Conservation (phyloP, 2,888 invertebrate genomes). For the Schrankia costaestrigalis region DNA sequence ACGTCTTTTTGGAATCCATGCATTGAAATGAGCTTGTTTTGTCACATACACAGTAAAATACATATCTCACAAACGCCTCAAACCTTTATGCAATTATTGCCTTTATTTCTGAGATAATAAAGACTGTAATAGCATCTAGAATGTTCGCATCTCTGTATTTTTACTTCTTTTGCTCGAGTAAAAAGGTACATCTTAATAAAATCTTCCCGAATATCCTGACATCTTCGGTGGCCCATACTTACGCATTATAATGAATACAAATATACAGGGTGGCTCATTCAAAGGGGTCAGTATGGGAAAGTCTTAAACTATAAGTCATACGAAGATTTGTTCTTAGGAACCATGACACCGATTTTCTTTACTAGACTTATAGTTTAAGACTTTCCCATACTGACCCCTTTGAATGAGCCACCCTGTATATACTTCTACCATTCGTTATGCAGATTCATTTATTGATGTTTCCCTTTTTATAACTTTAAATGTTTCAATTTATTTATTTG, state of each 20-base stretch:
- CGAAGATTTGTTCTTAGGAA: too few species aligned
- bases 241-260: slow-evolving; percentile 45
- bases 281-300: neutral
- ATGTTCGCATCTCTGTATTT: too few species aligned
- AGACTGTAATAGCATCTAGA: slow-evolving; percentile 12
- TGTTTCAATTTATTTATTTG: too few species aligned
- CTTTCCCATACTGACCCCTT: too few species aligned
- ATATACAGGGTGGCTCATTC: slow-evolving; percentile 20
- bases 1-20: slow-evolving; percentile 12
- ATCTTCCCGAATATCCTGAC: slow-evolving; percentile 36
- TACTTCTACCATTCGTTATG: slow-evolving; percentile 44
- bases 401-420: too few species aligned
- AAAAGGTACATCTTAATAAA: slow-evolving; percentile 55
- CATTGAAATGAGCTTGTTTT: slow-evolving; percentile 31
- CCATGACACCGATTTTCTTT: too few species aligned
- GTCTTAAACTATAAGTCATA: too few species aligned
- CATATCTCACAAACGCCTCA: slow-evolving; percentile 13
- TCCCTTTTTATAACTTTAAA: slow-evolving; percentile 13
- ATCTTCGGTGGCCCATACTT: slow-evolving; percentile 49
- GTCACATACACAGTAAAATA: slow-evolving; percentile 29
- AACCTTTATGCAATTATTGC: slow-evolving; percentile 10
- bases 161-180: slow-evolving; percentile 25
- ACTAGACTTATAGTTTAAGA: too few species aligned
- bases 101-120: slow-evolving; percentile 18
- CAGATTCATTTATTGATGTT: slow-evolving; percentile 28